Evolutionary conservation across 2,888 invertebrate genomes (phyloP).

Genomic region (Rhingia campestris): DNA sequence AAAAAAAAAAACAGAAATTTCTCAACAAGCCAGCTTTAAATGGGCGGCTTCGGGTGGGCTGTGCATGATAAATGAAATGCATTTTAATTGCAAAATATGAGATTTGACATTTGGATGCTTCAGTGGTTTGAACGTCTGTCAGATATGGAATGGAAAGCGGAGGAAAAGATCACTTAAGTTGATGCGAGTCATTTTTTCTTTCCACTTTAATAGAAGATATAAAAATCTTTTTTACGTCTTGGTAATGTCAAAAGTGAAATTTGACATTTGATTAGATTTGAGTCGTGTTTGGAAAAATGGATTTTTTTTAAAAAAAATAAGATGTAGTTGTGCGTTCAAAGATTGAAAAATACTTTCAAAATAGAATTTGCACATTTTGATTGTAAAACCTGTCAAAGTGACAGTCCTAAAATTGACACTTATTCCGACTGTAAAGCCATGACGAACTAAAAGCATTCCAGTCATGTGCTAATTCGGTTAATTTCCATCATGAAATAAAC

Average conservation of each 20-base stretch:
- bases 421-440: not conserved
- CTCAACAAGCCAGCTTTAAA: conserved; percentile 52
- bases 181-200: not conserved
- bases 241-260: conserved; percentile 1
- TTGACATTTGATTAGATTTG: not conserved
- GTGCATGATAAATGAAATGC: conserved; percentile 67
- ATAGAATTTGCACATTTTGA: no score
- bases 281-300: no score
- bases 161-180: conserved; percentile 33
- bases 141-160: conserved; percentile 53
- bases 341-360: no score
- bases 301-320: no score
- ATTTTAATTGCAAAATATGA: conserved; percentile 71
- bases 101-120: conserved; percentile 69
- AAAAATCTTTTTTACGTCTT: not conserved
- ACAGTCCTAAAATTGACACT: not conserved
- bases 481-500: conserved; percentile 12
- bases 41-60: conserved; percentile 50
- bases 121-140: conserved; percentile 44
- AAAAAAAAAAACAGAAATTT: conserved; percentile 38
- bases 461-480: conserved; percentile 7
- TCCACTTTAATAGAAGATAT: not conserved
- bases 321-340: no score
- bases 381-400: not conserved
- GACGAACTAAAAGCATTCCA: conserved; percentile 1